Evolutionary conservation across 2,113 vertebrate species (phyloP).

Genomic region (Neodon shergylaensis): DNA sequence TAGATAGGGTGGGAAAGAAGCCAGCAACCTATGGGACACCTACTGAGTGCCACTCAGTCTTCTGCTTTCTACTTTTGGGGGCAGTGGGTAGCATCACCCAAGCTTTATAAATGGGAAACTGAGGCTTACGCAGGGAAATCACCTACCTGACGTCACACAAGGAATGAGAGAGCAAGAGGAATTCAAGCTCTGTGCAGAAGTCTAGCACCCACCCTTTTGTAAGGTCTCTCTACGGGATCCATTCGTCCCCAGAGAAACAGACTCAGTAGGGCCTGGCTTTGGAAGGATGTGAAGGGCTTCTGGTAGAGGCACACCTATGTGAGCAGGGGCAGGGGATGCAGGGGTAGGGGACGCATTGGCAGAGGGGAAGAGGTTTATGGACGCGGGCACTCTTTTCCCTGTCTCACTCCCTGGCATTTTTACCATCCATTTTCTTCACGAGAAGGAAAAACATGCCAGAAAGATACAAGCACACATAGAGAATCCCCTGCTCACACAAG

Average conservation of each 20-base stretch:
- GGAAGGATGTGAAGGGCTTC: not conserved
- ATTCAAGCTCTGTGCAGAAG: not conserved
- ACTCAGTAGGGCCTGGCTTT: not conserved
- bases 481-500: conserved; percentile 11
- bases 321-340: not conserved
- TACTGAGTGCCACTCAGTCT: not conserved
- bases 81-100: not conserved
- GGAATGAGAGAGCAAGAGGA: not conserved
- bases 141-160: not conserved
- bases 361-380: not conserved
- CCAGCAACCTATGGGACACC: not conserved
- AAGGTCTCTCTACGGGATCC: not conserved
- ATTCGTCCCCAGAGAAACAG: conserved; percentile 5
- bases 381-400: not conserved
- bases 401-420: not conserved
- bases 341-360: not conserved
- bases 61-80: not conserved
- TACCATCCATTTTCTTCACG: conserved; percentile 28
- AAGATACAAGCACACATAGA: conserved; percentile 12
- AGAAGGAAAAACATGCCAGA: conserved; percentile 26
- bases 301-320: not conserved
- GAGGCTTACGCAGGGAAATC: not conserved
- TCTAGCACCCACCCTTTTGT: not conserved
- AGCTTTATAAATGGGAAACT: not conserved
- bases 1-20: conserved; percentile 1